Evolutionary conservation across 2,797 vertebrate species (phyloP), one percentile per base, ranked within the genome.

Genomic region (Pelodytes ibericus): DNA sequence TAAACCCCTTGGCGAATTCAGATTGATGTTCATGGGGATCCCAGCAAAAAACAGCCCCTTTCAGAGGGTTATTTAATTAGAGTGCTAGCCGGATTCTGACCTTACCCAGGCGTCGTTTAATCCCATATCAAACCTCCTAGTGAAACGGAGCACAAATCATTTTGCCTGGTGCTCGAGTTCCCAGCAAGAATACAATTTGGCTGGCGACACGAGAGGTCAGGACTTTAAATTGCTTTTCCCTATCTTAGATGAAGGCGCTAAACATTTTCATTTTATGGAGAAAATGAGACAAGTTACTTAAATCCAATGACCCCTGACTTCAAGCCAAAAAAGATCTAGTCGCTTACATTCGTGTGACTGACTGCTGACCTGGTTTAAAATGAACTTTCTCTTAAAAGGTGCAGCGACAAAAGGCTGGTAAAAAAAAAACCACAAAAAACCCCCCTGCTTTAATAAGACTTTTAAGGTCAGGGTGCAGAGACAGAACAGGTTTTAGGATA

Each of bases 191-290:
- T 58, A 77, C 74, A 77, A 77, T 77, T 77, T 71, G 57, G 58
- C 59, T n/a, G n/a, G 74, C 67, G 16, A 61, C 20, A 49, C 74
- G 47, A 71, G 74, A 77, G 74, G 74, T 77, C 74, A 71, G 27
- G 33, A 3, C 74, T 71, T 77, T 64, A 77, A 77, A 77, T 77
- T 77, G 74, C 74, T 77, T 77, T 71, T 77, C 74, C 36, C 59
- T 77, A 77, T 77, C 67, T 58, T 33, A 77, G 67, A 71, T 64
- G 74, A 77, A 77, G 70, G 74, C 64, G 62, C 67, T 56, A 77
- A 77, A 70, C 74, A 59, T 77, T 77, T 77, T 71, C 74, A 71
- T 77, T 77, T n/a, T 77, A 77, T 77, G 71, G 74, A 77, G 59
- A 26, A 44, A 60, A 71, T 77, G 74, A 71, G 74, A 77, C 74